These are phyloP conservation scores for Agapostemon virescens DNA, from an alignment of 2,888 invertebrate genomes.

Conservation along the genomic window DNA sequence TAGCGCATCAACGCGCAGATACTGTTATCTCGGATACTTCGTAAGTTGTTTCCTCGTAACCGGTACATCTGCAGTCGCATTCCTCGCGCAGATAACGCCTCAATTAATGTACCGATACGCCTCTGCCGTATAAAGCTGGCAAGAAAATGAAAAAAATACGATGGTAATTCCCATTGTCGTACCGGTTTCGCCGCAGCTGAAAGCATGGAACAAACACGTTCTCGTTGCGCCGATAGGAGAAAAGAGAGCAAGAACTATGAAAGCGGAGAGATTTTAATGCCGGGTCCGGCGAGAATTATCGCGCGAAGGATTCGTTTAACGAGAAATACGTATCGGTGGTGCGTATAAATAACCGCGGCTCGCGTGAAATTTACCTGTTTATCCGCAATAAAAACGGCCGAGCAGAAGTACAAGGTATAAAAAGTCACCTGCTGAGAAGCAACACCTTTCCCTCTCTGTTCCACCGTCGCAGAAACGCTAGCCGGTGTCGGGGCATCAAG, in stretches of 20 bases:
- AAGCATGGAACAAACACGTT: not conserved
- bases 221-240: not conserved
- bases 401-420: slow-evolving; percentile 9
- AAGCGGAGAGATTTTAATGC: slow-evolving; percentile 20
- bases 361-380: slow-evolving; percentile 26
- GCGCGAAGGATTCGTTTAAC: slow-evolving; percentile 1
- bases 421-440: slow-evolving; percentile 10
- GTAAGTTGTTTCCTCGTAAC: not conserved
- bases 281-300: not conserved
- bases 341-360: slow-evolving; percentile 8
- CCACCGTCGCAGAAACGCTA: not conserved
- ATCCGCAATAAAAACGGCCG: not conserved
- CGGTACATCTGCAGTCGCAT: not conserved
- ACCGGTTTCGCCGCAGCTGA: not conserved
- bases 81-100: not conserved
- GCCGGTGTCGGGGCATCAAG: not conserved
- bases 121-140: not conserved
- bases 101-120: not conserved
- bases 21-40: not conserved
- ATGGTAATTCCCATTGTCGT: not conserved
- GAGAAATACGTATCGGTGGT: not conserved
- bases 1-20: not conserved
- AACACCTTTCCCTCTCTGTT: not conserved
- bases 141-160: not conserved
- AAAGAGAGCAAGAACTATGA: not conserved